Conservation (phyloP, 2,797 vertebrate species). For the Chaenodraco wilsoni region DNA sequence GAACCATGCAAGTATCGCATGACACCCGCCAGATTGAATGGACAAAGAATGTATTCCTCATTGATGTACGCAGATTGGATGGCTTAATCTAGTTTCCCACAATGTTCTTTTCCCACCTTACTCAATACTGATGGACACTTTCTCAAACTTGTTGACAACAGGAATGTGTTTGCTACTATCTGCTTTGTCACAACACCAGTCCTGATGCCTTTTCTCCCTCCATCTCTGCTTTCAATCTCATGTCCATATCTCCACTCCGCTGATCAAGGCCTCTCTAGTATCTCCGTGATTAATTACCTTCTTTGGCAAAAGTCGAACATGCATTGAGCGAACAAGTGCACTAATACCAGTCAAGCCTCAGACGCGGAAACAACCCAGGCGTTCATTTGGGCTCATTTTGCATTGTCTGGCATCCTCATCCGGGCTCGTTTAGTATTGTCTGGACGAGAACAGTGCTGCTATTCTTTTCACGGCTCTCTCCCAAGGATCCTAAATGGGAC, state of each 20-base stretch:
- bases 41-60: constrained; percentile 44
- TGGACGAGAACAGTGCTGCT: constrained; percentile 70
- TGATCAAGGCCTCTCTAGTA: constrained; percentile 16
- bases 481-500: constrained; percentile 75
- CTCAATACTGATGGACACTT: constrained; percentile 6
- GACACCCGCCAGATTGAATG: constrained; percentile 35
- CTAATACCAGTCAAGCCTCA: constrained; percentile 57
- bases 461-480: constrained; percentile 70
- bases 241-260: constrained; percentile 34
- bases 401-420: constrained; percentile 72
- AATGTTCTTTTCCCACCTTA: background rate
- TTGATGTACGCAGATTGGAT: constrained; percentile 19
- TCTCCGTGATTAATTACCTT: constrained; percentile 33
- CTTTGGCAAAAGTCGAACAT: constrained; percentile 29
- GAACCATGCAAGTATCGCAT: constrained; percentile 36
- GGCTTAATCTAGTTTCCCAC: constrained; percentile 36
- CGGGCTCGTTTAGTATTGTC: constrained; percentile 67
- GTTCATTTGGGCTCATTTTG: constrained; percentile 57
- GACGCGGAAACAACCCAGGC: constrained; percentile 54
- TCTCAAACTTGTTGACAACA: constrained; percentile 40
- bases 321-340: constrained; percentile 48
- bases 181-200: constrained; percentile 42
- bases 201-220: background rate
- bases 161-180: constrained; percentile 11
- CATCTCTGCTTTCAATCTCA: constrained; percentile 51